Evolutionary conservation across 2,888 invertebrate species (phyloP).

Genomic region (Limnephilus auricula): DNA sequence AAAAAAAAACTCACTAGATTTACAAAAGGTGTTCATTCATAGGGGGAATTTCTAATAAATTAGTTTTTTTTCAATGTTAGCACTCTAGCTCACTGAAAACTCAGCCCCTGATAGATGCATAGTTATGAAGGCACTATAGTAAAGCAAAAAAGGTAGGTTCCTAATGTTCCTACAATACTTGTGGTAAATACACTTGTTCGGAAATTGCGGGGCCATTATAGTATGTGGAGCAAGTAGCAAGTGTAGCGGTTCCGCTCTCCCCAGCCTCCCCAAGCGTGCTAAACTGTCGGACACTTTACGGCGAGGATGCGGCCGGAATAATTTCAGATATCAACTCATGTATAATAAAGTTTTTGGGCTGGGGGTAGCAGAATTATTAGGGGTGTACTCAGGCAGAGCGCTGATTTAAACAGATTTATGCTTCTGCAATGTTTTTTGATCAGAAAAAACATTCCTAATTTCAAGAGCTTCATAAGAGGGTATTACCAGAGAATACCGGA

Average conservation of each 20-base stretch:
- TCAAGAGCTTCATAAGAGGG: too few relatives aligned
- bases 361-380: not conserved
- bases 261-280: not conserved
- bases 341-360: constrained; percentile 28
- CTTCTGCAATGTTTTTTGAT: not conserved
- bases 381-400: not conserved
- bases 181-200: not conserved
- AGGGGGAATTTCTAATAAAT: too few relatives aligned
- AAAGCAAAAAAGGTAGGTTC: not conserved
- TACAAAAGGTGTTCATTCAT: too few relatives aligned
- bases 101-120: too few relatives aligned
- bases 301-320: constrained; percentile 31
- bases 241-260: not conserved
- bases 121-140: not conserved
- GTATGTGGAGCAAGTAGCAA: not conserved
- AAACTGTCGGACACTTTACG: constrained; percentile 33
- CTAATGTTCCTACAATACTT: not conserved
- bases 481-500: too few relatives aligned
- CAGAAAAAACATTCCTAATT: too few relatives aligned
- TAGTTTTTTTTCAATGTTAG: too few relatives aligned
- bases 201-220: not conserved
- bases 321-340: constrained; percentile 8
- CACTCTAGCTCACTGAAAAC: too few relatives aligned
- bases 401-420: not conserved
- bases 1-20: too few relatives aligned